phyloP scores from a whole-genome alignment of 2,797 vertebrate genomes.

The Pelochelys cantorii region DNA sequence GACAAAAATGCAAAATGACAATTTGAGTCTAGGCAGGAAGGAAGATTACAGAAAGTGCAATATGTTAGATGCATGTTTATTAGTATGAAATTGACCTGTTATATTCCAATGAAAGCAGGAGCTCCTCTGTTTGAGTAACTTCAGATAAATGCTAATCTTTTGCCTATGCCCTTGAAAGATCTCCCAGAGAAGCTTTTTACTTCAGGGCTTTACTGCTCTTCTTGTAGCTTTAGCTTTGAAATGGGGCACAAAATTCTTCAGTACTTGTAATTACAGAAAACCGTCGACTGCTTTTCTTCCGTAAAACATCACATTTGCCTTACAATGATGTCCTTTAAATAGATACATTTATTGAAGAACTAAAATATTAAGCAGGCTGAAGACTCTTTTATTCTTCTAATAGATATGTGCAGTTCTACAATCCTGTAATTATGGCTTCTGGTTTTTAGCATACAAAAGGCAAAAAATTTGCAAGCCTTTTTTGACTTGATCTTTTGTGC shows the following conservation, averaged over 20 bases:
- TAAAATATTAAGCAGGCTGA: slow-evolving; percentile 50
- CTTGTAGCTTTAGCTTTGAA: slow-evolving; percentile 44
- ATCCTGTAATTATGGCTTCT: slow-evolving; percentile 61
- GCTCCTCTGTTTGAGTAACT: background rate
- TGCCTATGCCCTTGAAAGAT: slow-evolving; percentile 40
- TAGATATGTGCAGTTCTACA: background rate
- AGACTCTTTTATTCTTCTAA: slow-evolving; percentile 40
- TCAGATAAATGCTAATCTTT: slow-evolving; percentile 65
- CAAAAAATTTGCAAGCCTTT: slow-evolving; percentile 2
- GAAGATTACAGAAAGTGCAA: slow-evolving; percentile 29
- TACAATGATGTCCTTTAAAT: slow-evolving; percentile 61
- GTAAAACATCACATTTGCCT: slow-evolving; percentile 35
- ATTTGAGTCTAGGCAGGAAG: slow-evolving; percentile 49
- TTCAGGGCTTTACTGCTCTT: slow-evolving; percentile 12
- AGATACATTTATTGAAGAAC: slow-evolving; percentile 51
- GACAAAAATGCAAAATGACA: slow-evolving; percentile 51
- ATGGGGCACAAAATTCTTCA: slow-evolving; percentile 33
- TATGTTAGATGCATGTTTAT: slow-evolving; percentile 49
- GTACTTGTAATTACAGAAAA: slow-evolving; percentile 62
- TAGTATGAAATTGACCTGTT: slow-evolving; percentile 59
- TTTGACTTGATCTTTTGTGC: slow-evolving; percentile 14
- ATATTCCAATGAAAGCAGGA: slow-evolving; percentile 46
- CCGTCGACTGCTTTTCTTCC: slow-evolving; percentile 57
- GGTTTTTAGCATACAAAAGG: slow-evolving; percentile 33
- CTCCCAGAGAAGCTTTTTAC: slow-evolving; percentile 33